Evolutionary conservation across 2,113 vertebrate genomes (phyloP).

Genomic region (Chascanopsetta lugubris): DNA sequence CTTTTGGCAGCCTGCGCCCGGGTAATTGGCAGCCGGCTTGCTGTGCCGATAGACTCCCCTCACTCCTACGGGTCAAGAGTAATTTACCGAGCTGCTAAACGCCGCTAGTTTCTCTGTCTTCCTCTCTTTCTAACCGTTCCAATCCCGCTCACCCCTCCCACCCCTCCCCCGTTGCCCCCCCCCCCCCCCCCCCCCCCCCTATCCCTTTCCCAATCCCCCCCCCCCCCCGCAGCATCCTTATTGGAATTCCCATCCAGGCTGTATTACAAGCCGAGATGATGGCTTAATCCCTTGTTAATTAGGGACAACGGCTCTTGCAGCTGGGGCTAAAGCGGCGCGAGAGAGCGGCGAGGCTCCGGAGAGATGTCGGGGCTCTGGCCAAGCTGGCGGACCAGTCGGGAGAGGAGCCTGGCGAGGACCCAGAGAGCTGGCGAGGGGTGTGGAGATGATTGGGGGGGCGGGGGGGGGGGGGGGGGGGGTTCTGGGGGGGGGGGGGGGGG

Average conservation of each 20-base stretch:
- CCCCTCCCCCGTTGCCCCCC: background rate
- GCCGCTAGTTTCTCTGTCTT: constrained; percentile 64
- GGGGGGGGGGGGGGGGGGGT: background rate
- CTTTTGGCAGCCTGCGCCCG: constrained; percentile 82
- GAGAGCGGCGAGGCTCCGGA: constrained; percentile 48
- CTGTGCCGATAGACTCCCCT: constrained; percentile 81
- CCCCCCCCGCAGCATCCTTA: constrained; percentile 62
- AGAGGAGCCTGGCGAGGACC: constrained; percentile 64
- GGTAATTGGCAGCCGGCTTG: constrained; percentile 83
- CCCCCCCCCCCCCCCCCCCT: constrained; percentile 1
- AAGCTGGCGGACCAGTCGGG: constrained; percentile 60
- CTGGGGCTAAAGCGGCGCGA: constrained; percentile 78
- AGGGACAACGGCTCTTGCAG: constrained; percentile 84
- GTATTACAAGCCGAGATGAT: constrained; percentile 82
- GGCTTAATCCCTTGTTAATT: constrained; percentile 88
- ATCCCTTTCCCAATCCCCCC: background rate
- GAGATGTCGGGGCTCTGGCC: constrained; percentile 67
- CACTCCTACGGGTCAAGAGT: constrained; percentile 84
- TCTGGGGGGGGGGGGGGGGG: background rate
- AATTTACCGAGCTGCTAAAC: constrained; percentile 85
- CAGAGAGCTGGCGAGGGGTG: constrained; percentile 52
- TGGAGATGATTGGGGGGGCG: background rate
- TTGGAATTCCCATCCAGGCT: constrained; percentile 83
- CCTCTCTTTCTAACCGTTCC: constrained; percentile 59
- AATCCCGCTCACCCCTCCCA: constrained; percentile 25